Evolutionary conservation across 1,140 invertebrate species (phyloP).

Genomic region (Proales similis): DNA sequence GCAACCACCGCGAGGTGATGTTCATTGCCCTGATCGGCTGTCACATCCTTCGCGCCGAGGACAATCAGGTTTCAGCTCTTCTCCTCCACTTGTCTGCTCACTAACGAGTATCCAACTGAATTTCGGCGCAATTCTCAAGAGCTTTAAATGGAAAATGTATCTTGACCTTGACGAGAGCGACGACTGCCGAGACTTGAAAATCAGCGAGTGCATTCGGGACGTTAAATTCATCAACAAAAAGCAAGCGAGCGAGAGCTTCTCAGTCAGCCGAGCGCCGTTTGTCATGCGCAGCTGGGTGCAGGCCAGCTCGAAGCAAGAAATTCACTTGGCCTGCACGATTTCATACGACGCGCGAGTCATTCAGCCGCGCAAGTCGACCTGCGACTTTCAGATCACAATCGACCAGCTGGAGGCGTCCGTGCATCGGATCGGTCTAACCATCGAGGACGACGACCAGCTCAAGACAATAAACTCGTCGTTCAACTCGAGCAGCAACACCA

Average conservation of each 20-base stretch:
- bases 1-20: not conserved
- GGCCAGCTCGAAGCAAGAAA: constrained; percentile 39
- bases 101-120: not conserved
- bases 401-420: constrained; percentile 11
- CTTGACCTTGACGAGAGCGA: constrained; percentile 42
- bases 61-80: not conserved
- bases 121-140: constrained; percentile 25
- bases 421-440: constrained; percentile 24
- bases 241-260: constrained; percentile 36
- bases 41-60: constrained; percentile 15
- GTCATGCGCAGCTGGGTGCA: constrained; percentile 41
- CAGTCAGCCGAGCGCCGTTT: constrained; percentile 40
- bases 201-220: constrained; percentile 40
- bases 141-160: constrained; percentile 43
- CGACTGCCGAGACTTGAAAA: constrained; percentile 39
- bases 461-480: constrained; percentile 4
- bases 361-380: constrained; percentile 24
- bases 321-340: constrained; percentile 40
- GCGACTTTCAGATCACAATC: constrained; percentile 7
- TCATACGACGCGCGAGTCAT: constrained; percentile 39
- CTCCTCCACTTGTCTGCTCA: not conserved
- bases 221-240: constrained; percentile 40
- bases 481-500: constrained; percentile 4
- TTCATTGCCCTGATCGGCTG: constrained; percentile 15
- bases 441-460: constrained; percentile 22